These are phyloP conservation scores for Orgyia antiqua DNA, from an alignment of 2,888 invertebrate genomes.

Conservation along the genomic window DNA sequence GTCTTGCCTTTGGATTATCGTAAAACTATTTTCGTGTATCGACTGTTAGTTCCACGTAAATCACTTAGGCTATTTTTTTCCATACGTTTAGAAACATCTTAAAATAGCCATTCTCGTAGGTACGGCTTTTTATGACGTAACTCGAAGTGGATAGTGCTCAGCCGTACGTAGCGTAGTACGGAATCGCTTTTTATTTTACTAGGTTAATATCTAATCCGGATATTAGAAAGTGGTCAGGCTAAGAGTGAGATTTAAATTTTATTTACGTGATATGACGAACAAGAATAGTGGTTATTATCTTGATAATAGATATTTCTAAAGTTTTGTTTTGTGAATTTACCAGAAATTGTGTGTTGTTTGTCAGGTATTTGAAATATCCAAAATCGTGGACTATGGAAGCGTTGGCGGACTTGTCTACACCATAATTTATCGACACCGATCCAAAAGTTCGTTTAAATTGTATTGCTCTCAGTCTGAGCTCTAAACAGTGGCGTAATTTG, in stretches of 20 bases:
- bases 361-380: too few relatives aligned
- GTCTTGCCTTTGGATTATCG: slow-evolving; percentile 50
- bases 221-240: slow-evolving; percentile 11
- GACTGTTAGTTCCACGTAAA: slow-evolving; percentile 54
- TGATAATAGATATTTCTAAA: too few relatives aligned
- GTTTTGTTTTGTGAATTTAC: too few relatives aligned
- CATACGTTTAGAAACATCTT: slow-evolving; percentile 47
- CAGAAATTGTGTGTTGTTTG: too few relatives aligned
- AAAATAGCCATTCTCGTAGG: slow-evolving; percentile 53
- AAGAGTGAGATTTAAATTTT: slow-evolving; percentile 6
- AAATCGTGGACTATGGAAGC: too few relatives aligned
- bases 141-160: slow-evolving; percentile 17
- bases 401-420: too few relatives aligned
- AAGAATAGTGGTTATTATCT: too few relatives aligned
- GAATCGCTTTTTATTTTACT: slow-evolving; percentile 7
- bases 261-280: slow-evolving; percentile 1
- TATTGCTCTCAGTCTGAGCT: too few relatives aligned
- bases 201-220: slow-evolving; percentile 9
- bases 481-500: too few relatives aligned
- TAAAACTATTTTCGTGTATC: slow-evolving; percentile 62
- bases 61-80: slow-evolving; percentile 59
- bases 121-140: slow-evolving; percentile 48
- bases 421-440: too few relatives aligned
- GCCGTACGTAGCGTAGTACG: slow-evolving; percentile 6
- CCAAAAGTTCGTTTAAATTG: too few relatives aligned